phyloP scores from a whole-genome alignment of 2,113 vertebrate species.

The Hipposideros armiger region DNA sequence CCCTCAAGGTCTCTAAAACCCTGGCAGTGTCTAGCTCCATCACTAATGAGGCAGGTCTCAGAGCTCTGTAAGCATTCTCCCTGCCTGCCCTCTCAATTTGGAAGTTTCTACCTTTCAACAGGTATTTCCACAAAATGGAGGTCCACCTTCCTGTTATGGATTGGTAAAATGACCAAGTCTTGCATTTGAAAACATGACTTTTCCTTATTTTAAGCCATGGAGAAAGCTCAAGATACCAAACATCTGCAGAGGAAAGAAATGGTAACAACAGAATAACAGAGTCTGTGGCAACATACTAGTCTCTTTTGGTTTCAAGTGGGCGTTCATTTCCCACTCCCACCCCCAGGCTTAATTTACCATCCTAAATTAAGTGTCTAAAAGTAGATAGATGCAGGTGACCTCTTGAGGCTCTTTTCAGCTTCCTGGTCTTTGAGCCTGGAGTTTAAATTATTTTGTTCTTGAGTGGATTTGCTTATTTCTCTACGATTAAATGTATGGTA shows the following conservation, averaged over 20 bases:
- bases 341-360: neutral
- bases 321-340: neutral
- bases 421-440: neutral
- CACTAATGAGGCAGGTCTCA: neutral
- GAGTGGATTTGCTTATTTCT: neutral
- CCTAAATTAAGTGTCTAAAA: neutral
- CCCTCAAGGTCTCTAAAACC: accelerated
- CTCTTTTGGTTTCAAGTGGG: neutral
- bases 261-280: neutral
- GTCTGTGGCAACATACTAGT: neutral
- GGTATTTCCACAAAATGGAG: neutral
- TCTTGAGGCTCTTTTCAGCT: neutral
- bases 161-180: neutral
- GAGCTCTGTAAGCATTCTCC: neutral
- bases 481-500: neutral
- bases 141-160: neutral
- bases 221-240: neutral
- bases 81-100: neutral
- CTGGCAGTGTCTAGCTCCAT: accelerated
- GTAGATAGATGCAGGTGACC: neutral
- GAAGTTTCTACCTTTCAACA: neutral
- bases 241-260: neutral
- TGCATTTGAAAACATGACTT: neutral
- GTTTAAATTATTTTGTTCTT: neutral
- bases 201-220: neutral